Percentiles rank a stretch among this genome's conserved stretches.
Evolutionary conservation across 2,113 vertebrate genomes (phyloP).

Genomic region (Sinocyclocheilus rhinocerous): DNA sequence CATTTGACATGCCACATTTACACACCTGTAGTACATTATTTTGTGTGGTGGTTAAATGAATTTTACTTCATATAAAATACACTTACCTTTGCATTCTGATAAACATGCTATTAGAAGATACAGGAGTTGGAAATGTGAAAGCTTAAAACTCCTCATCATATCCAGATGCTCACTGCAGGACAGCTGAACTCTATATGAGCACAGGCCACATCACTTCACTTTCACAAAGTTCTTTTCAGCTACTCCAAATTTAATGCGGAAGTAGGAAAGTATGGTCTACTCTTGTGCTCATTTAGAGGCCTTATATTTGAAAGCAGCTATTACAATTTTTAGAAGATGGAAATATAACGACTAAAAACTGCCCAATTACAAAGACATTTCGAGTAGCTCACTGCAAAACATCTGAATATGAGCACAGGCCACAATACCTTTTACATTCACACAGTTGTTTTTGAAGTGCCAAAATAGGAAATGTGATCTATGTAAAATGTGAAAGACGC

Average conservation of each 20-base stretch:
- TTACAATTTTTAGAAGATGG: background rate
- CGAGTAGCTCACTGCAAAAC: background rate
- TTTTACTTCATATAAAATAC: background rate
- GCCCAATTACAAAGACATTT: background rate
- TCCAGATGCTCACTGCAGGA: background rate
- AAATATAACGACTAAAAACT: background rate
- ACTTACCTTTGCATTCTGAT: slow-evolving; percentile 17
- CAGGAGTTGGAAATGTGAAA: background rate
- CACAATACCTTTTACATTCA: background rate
- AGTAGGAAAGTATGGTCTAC: background rate
- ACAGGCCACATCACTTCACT: background rate
- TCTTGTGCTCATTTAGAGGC: background rate
- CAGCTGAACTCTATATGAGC: background rate
- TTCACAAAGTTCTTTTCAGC: background rate
- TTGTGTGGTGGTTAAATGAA: background rate
- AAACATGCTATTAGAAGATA: background rate
- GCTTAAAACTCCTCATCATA: background rate
- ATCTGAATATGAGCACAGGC: background rate
- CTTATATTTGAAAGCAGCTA: background rate
- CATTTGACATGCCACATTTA: background rate
- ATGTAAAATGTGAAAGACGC: background rate
- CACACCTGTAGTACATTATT: background rate
- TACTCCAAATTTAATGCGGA: background rate
- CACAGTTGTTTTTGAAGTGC: background rate
- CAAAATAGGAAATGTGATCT: background rate